These are phyloP conservation scores for Ophioninae sp. DNA, from an alignment of 2,888 invertebrate species.

Conservation along the genomic window DNA sequence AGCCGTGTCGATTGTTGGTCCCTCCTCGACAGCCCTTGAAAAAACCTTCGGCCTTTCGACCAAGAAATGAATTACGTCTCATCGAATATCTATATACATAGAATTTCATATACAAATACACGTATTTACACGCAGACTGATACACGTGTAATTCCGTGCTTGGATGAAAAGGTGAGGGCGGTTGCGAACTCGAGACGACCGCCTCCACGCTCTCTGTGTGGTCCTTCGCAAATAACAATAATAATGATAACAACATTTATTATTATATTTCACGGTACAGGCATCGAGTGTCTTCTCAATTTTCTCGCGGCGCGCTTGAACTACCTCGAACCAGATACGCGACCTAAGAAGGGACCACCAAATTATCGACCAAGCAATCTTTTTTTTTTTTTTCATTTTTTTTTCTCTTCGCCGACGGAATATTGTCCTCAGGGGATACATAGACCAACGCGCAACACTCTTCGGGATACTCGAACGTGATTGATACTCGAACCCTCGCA, in stretches of 20 bases:
- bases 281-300: constrained; percentile 47
- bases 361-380: constrained; percentile 25
- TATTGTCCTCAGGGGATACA: background rate
- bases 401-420: background rate
- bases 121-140: background rate
- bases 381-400: background rate
- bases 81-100: constrained; percentile 7
- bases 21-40: constrained; percentile 49
- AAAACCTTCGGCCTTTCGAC: constrained; percentile 45
- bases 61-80: constrained; percentile 42
- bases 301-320: constrained; percentile 15
- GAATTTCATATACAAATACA: background rate
- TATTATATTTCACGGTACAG: constrained; percentile 55
- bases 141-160: background rate
- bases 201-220: constrained; percentile 60
- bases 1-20: constrained; percentile 73
- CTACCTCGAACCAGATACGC: constrained; percentile 22
- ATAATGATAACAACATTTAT: constrained; percentile 54
- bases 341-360: background rate
- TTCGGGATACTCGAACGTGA: background rate
- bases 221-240: constrained; percentile 53
- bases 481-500: background rate
- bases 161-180: constrained; percentile 45
- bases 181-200: constrained; percentile 61
- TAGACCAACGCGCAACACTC: background rate